These are phyloP conservation scores for Cranoglanis bouderius DNA, from an alignment of 2,113 vertebrate genomes.

Conservation along the genomic window DNA sequence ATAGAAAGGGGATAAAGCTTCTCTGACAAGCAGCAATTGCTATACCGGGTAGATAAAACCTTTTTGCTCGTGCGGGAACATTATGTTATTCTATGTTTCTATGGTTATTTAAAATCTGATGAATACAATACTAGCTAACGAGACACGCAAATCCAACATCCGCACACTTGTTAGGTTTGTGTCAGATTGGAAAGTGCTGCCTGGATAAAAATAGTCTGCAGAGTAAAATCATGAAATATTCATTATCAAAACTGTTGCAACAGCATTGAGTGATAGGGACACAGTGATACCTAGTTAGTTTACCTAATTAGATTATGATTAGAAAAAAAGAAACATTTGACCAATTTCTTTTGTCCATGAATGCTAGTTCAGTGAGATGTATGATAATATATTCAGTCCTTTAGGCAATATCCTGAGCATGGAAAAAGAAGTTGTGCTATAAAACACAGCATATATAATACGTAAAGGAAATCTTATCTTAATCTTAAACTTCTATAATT, in stretches of 20 bases:
- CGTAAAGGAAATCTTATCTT: no score
- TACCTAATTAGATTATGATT: no score
- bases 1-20: not conserved
- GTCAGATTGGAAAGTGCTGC: not conserved
- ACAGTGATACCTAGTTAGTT: not conserved
- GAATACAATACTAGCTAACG: no score
- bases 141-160: not conserved
- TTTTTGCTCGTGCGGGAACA: not conserved
- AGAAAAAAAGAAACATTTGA: not conserved
- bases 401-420: no score
- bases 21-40: not conserved
- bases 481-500: no score
- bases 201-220: not conserved
- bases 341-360: no score
- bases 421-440: no score
- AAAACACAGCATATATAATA: no score
- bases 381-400: no score
- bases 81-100: not conserved
- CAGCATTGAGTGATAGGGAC: not conserved
- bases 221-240: not conserved
- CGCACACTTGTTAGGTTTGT: not conserved
- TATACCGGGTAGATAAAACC: not conserved
- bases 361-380: no score
- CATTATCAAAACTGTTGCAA: not conserved
- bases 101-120: not conserved